Percentiles rank a stretch among this genome's conserved stretches.
Conservation (phyloP, 2,797 vertebrate genomes). For the Acipenser transmontanus region DNA sequence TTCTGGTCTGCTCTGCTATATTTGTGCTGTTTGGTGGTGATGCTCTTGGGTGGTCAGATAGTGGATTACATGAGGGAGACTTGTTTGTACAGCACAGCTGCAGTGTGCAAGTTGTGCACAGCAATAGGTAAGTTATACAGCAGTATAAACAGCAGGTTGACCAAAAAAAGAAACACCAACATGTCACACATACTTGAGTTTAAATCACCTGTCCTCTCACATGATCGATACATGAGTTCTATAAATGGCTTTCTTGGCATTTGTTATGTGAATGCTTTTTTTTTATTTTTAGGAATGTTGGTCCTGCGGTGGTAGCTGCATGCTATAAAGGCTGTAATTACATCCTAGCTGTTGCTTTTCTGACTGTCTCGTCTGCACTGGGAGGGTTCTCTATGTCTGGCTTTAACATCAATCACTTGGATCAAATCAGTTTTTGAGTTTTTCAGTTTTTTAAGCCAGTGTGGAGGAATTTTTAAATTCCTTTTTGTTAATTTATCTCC, state of each 20-base stretch:
- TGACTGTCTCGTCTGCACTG: constrained; percentile 83
- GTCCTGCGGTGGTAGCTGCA: constrained; percentile 78
- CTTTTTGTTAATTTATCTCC: neutral
- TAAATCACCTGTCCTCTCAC: too few species aligned
- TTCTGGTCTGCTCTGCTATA: constrained; percentile 89
- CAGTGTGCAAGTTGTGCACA: constrained; percentile 81
- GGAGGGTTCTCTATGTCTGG: constrained; percentile 86
- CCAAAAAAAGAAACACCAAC: too few species aligned
- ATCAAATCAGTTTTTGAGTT: constrained; percentile 35
- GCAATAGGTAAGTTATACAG: constrained; percentile 60
- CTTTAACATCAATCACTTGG: constrained; percentile 94
- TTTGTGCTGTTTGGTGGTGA: constrained; percentile 75
- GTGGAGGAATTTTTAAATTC: neutral
- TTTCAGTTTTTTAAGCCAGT: neutral
- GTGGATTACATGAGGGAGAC: constrained; percentile 83
- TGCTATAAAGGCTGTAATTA: constrained; percentile 86
- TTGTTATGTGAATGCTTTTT: neutral
- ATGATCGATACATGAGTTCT: neutral
- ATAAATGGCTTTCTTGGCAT: constrained; percentile 9
- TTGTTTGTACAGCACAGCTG: constrained; percentile 61
- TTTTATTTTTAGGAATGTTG: constrained; percentile 72
- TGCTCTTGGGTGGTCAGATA: constrained; percentile 76
- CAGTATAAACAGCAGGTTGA: too few species aligned
- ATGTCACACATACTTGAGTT: too few species aligned
- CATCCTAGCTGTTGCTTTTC: constrained; percentile 74